These are phyloP conservation scores for Congeria kusceri DNA, from an alignment of 2,888 invertebrate species.

Conservation along the genomic window DNA sequence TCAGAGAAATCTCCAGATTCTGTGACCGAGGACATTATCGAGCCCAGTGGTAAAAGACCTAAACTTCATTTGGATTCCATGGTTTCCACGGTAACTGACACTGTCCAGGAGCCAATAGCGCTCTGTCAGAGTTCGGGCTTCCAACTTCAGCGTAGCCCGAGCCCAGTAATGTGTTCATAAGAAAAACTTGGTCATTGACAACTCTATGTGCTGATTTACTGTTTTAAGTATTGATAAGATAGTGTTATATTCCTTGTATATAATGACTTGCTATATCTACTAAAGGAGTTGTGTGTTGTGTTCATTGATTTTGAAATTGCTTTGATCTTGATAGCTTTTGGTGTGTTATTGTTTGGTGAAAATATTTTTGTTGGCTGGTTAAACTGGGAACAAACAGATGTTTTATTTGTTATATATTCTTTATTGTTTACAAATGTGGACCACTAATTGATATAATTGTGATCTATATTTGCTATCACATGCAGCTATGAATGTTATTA, in stretches of 20 bases:
- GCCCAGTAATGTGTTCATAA: constrained; percentile 71
- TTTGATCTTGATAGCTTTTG: background rate
- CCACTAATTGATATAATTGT: no score
- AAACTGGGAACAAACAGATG: no score
- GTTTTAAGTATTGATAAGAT: no score
- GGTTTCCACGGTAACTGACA: constrained; percentile 26
- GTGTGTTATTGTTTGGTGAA: background rate
- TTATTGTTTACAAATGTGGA: no score
- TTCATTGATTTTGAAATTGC: constrained; percentile 2
- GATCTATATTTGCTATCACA: no score
- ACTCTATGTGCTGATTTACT: no score
- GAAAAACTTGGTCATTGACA: background rate
- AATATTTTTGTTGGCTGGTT: no score
- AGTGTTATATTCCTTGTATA: background rate
- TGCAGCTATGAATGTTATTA: no score
- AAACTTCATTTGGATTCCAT: constrained; percentile 38
- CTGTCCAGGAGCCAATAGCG: constrained; percentile 88
- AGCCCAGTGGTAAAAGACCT: constrained; percentile 41
- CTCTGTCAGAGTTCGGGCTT: constrained; percentile 58
- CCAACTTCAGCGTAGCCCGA: constrained; percentile 56
- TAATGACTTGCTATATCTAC: background rate
- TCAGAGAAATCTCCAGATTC: constrained; percentile 35
- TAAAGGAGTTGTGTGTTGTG: background rate
- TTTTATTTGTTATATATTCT: no score
- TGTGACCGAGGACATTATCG: constrained; percentile 29